A percentile compares a stretch with the other conserved stretches of the same genome.
These are phyloP conservation scores for Rhynchonycteris naso DNA, from an alignment of 2,797 vertebrate genomes.

Conservation along the genomic window DNA sequence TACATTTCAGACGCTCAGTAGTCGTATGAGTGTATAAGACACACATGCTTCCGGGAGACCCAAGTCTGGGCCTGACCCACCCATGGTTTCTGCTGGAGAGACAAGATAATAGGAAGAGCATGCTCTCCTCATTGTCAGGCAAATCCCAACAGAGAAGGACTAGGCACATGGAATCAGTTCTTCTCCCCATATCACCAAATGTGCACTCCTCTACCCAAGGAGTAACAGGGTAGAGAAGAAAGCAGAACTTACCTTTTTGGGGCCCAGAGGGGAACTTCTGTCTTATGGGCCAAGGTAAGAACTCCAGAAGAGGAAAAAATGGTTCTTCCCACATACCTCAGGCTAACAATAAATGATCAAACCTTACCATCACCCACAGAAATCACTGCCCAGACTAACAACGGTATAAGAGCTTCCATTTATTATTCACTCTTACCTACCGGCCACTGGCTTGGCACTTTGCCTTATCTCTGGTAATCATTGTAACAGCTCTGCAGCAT, in stretches of 20 bases:
- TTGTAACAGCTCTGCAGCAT: neutral
- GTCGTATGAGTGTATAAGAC: too few species aligned
- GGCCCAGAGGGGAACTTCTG: neutral
- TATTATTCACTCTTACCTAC: too few species aligned
- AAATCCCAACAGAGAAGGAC: neutral
- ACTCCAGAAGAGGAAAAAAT: neutral
- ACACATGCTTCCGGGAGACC: too few species aligned
- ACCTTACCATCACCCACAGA: neutral
- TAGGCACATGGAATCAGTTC: accelerated
- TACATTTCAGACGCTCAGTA: neutral
- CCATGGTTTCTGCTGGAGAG: accelerated
- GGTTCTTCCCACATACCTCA: neutral
- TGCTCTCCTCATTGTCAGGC: neutral
- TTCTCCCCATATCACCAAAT: accelerated
- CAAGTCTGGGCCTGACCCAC: neutral
- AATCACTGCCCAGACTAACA: neutral
- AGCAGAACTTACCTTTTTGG: neutral
- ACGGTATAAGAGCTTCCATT: neutral
- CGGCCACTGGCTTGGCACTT: neutral
- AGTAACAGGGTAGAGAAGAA: neutral
- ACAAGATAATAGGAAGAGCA: neutral
- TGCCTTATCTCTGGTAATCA: neutral
- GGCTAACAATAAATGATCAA: neutral
- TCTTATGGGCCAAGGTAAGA: too few species aligned
- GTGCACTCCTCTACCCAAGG: neutral